Conservation (phyloP, 2,797 vertebrate species). For the Salarias fasciatus region DNA sequence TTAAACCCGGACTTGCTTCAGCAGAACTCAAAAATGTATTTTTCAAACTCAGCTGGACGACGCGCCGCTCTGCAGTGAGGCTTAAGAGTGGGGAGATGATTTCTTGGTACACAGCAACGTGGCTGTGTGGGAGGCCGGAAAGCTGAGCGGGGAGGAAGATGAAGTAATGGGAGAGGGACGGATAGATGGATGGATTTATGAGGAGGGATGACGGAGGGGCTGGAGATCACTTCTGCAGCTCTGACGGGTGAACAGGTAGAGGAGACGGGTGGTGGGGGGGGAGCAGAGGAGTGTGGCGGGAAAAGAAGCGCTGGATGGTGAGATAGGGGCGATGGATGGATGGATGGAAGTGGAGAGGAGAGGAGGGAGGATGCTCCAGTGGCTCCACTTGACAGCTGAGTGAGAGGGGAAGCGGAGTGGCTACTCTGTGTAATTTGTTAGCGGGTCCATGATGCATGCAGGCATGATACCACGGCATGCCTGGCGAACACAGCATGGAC, state of each 20-base stretch:
- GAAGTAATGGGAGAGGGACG: slow-evolving; percentile 28
- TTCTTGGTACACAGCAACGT: slow-evolving; percentile 5
- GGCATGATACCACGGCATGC: slow-evolving; percentile 71
- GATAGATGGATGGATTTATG: slow-evolving; percentile 39
- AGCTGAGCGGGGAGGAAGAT: slow-evolving; percentile 17
- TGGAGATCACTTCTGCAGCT: slow-evolving; percentile 39
- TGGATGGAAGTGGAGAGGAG: slow-evolving; percentile 33
- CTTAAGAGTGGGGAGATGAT: neutral
- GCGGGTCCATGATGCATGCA: slow-evolving; percentile 79
- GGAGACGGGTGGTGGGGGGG: slow-evolving; percentile 20
- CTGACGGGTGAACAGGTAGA: slow-evolving; percentile 49
- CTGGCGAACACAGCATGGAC: slow-evolving; percentile 55
- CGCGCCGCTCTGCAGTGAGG: neutral
- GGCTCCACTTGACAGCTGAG: slow-evolving; percentile 83
- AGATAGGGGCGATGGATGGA: slow-evolving; percentile 45
- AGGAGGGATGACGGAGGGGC: slow-evolving; percentile 40
- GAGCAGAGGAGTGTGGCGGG: slow-evolving; percentile 30
- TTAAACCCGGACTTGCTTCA: neutral
- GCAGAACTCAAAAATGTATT: neutral
- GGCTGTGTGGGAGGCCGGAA: slow-evolving; percentile 14
- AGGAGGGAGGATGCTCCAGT: slow-evolving; percentile 72
- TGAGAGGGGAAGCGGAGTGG: slow-evolving; percentile 80
- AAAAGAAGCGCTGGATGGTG: slow-evolving; percentile 31
- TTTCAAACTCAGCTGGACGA: neutral
- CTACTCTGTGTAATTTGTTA: slow-evolving; percentile 84